Evolutionary conservation across 2,797 vertebrate species (phyloP), one percentile per base, ranked within the genome.

Genomic region (Etheostoma nigrum): DNA sequence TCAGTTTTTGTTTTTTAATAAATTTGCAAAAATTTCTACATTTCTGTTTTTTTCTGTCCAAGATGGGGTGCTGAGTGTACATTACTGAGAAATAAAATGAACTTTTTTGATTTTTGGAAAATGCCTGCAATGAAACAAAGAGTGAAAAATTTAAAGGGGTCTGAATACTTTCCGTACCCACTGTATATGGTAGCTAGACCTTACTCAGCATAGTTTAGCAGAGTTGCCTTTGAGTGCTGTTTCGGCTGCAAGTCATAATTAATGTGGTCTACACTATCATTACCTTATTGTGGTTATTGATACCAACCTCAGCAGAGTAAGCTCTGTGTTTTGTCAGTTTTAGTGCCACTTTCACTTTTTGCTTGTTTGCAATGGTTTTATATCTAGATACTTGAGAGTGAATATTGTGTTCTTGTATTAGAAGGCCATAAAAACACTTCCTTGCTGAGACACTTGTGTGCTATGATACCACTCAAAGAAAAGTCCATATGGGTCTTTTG

Each of bases 401-500:
- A 79, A 74, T 71, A 62, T 72, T 74, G 67, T 69, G 21, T 64
- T 74, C 62, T 82, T 72, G 55, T 71, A 79, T 78, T 71, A 75
- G 52, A 78, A 80, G 85, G 74, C 83, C 58, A 76, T 76, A 68
- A 68, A 70, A 76, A 68, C 60, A 60, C 36, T 14, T 42, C 5
- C 71, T 57, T 27, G 70, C 83, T 78, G 72, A 77, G 81, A 84
- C 63, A 73, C 75, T 85, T 79, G 47, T 74, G 63, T 60, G 65
- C 48, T 51, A 5, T 64, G 60, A 86, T 49, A 59, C 64, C 4
- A 14, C 67, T 83, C 71, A 78, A 76, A 79, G 53, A 9, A 66
- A 81, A 79, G 74, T 74, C 77, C 49, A 85, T 83, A 87, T 86
- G 49, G 54, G 42, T 72, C 42, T 74, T 69, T 79, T 75, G 51